Conservation (phyloP, 2,113 vertebrate genomes). For the Scytalopus superciliaris region DNA sequence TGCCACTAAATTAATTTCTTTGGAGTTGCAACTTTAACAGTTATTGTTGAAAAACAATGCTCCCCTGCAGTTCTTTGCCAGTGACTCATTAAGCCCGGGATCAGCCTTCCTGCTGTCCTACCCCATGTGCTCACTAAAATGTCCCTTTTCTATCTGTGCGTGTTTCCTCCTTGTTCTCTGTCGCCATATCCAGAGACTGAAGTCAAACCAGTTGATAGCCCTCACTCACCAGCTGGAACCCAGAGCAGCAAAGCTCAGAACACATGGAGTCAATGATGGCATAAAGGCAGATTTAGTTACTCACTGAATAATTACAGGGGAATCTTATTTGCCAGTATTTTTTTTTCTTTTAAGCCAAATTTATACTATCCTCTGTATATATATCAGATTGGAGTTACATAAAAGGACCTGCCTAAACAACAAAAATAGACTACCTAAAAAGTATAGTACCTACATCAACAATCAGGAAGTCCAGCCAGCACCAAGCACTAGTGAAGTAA, state of each 20-base stretch:
- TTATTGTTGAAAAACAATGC: background rate
- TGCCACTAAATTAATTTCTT: background rate
- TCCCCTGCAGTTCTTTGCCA: background rate
- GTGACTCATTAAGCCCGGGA: background rate
- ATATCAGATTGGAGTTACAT: background rate
- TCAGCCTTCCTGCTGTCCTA: background rate
- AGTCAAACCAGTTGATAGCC: background rate
- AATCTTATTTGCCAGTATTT: background rate
- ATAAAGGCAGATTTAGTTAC: background rate
- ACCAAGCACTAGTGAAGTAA: slow-evolving; percentile 98
- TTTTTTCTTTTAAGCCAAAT: background rate
- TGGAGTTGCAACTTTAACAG: background rate
- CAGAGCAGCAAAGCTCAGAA: background rate
- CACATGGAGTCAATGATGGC: background rate
- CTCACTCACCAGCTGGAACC: background rate
- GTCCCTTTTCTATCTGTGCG: background rate
- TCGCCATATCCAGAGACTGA: background rate
- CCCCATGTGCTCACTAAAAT: background rate
- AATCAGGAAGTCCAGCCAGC: slow-evolving; percentile 98
- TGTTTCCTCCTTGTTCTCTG: background rate
- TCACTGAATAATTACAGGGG: background rate
- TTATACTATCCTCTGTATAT: background rate
- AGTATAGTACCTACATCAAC: slow-evolving; percentile 88
- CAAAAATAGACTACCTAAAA: background rate
- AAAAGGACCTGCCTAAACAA: background rate